Percentiles rank a stretch among this genome's conserved stretches.
Conservation (phyloP, 2,113 vertebrate species). For the Meleagris gallopavo region DNA sequence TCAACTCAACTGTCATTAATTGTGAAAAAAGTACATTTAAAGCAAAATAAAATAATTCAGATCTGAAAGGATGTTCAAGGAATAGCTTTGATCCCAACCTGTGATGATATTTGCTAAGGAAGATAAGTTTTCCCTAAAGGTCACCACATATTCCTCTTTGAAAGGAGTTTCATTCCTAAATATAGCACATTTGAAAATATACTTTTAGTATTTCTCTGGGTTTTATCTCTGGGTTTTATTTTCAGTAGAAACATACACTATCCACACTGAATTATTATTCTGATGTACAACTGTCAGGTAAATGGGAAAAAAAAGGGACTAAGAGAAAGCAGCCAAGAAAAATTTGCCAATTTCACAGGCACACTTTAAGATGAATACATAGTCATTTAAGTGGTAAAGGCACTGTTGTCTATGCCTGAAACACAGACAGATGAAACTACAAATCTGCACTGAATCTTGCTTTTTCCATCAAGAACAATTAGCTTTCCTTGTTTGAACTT, state of each 20-base stretch:
- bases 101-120: neutral
- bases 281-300: neutral
- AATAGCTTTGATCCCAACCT: neutral
- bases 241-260: accelerated
- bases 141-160: neutral
- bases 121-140: neutral
- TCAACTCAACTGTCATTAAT: slow-evolving; percentile 1
- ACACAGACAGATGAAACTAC: neutral
- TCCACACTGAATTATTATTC: neutral
- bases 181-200: neutral
- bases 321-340: neutral
- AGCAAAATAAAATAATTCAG: slow-evolving; percentile 33
- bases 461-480: neutral
- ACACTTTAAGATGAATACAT: neutral
- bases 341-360: neutral
- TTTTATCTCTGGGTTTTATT: neutral
- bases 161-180: neutral
- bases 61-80: slow-evolving; percentile 18
- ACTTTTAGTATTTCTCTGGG: neutral
- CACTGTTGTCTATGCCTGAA: neutral
- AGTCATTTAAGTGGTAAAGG: neutral
- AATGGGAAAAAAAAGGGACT: neutral
- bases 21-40: neutral
- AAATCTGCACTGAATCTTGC: neutral
- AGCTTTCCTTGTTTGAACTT: neutral